Conservation (phyloP, 2,113 vertebrate species). For the Dicaeum eximium region DNA sequence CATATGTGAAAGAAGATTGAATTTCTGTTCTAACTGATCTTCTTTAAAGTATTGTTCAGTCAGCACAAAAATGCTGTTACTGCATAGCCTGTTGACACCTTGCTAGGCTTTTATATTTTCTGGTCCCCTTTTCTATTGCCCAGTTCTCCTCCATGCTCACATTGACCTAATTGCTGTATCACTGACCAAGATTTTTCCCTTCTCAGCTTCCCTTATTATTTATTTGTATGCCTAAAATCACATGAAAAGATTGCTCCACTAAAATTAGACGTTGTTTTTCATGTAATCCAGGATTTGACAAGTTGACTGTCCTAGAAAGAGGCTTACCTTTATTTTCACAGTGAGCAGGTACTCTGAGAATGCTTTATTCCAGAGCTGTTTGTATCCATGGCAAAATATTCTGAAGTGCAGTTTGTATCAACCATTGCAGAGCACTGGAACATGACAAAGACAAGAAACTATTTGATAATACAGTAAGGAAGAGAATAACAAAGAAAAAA, state of each 20-base stretch:
- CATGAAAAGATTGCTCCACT: background rate
- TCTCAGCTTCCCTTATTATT: background rate
- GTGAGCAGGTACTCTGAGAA: background rate
- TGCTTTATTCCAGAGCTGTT: background rate
- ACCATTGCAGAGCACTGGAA: background rate
- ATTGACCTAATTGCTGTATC: background rate
- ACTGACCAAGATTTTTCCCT: background rate
- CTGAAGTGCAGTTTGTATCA: background rate
- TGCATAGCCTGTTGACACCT: background rate
- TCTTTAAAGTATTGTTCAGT: background rate
- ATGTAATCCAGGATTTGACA: background rate
- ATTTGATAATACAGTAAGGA: background rate
- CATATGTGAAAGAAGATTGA: background rate
- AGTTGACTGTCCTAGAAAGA: background rate
- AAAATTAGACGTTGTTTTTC: background rate
- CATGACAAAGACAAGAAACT: background rate
- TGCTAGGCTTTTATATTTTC: background rate
- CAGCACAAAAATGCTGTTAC: background rate
- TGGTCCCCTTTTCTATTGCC: background rate
- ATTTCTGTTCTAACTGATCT: background rate
- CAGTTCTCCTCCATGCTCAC: background rate
- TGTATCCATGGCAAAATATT: background rate
- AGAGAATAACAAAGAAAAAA: background rate
- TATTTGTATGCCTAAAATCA: background rate
- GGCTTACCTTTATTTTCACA: background rate